phyloP scores from a whole-genome alignment of 2,797 vertebrate species.

The Epinephelus awoara region DNA sequence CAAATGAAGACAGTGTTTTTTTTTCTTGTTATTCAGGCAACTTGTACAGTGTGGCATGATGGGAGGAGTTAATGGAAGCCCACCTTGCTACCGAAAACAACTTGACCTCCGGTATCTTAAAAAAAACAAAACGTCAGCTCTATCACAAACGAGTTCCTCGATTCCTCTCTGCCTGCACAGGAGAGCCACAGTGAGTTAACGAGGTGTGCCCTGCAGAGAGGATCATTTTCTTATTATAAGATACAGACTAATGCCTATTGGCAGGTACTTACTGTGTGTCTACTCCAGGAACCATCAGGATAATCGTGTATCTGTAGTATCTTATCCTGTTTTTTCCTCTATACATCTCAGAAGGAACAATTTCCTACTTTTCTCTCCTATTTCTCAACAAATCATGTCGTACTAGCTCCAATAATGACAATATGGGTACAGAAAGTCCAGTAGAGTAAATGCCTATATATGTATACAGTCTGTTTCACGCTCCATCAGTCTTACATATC shows the following conservation, averaged over 20 bases:
- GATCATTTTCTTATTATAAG: constrained; percentile 49
- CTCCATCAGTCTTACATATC: constrained; percentile 41
- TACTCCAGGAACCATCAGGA: constrained; percentile 22
- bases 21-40: constrained; percentile 27
- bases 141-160: constrained; percentile 23
- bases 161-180: constrained; percentile 31
- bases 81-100: constrained; percentile 26
- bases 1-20: constrained; percentile 37
- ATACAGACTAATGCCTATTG: constrained; percentile 51
- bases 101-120: constrained; percentile 24
- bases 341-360: constrained; percentile 4
- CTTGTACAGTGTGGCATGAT: constrained; percentile 46
- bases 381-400: constrained; percentile 41
- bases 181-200: constrained; percentile 50
- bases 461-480: constrained; percentile 54
- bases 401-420: constrained; percentile 47
- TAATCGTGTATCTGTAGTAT: constrained; percentile 28
- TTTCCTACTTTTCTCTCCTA: constrained; percentile 14
- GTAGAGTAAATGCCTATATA: constrained; percentile 66
- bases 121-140: constrained; percentile 5
- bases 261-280: constrained; percentile 35
- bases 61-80: constrained; percentile 35
- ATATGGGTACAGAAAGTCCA: constrained; percentile 49
- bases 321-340: constrained; percentile 2
- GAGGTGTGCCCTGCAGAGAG: constrained; percentile 24